Evolutionary conservation across 2,797 vertebrate species (phyloP), one percentile per base, ranked within the genome.

Genomic region (Xiphorhynchus erythropygius): DNA sequence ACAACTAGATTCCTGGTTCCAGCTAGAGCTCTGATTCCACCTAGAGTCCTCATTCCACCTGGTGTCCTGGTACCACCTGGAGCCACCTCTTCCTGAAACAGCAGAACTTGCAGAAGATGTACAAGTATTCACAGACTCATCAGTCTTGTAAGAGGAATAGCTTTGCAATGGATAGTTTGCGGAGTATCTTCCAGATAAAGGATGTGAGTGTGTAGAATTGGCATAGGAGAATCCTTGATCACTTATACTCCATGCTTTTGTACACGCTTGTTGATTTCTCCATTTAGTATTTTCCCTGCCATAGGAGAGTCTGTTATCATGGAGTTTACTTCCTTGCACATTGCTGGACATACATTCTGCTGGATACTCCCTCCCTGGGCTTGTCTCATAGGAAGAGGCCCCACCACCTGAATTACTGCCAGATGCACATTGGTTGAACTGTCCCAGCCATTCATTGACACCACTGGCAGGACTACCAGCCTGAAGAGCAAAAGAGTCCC

Each of bases 1-100:
- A 79, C 63, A 90, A 32, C 35, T 88, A 6, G 78, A 55, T 24
- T 93, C 81, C 53, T 44, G 27, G 22, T 63, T 63, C 80, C 80
- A 91, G 3, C 30, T 11, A 9, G 16, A 52, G 18, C 16, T 15
- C 39, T 25, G 2, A 0, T 56, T 56, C 90, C 76, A 55, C 17
- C 41, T 42, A 46, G 44, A 46, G 44, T 46, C 44, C 28, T 50
- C 55, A 33, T 79, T 71, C 92, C 83, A 89, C 35, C 49, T 47
- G 5, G 46, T 44, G 16, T 88, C 76, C 33, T 81, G 13, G 2
- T 89, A 25, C 91, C 87, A 95, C 24, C 59, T 80, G 18, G 50
- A 75, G 28, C 52, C 67, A 70, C 32, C 73, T 76, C 76, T 92
- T 92, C 68, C 89, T 11, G 83, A 95, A 89, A 78, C n/a, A 85